Percentiles rank a stretch among this genome's conserved stretches.
Conservation (phyloP, 2,888 invertebrate genomes). For the Tortricodes alternella region DNA sequence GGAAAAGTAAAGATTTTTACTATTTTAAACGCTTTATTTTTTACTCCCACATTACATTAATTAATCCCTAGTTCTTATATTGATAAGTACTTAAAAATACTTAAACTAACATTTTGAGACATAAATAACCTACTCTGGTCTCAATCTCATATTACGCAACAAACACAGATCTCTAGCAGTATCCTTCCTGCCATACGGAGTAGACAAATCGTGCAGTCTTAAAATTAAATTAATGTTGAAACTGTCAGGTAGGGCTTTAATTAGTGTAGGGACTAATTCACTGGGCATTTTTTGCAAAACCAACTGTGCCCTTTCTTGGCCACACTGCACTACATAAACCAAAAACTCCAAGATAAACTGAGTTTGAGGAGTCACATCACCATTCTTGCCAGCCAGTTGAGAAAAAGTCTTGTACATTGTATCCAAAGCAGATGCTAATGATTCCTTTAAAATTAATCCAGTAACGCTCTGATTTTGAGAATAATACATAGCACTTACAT, state of each 20-base stretch:
- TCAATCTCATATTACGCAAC: conserved; percentile 89
- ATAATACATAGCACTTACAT: conserved; percentile 80
- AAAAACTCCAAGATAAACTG: conserved; percentile 92
- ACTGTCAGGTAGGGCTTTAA: conserved; percentile 90
- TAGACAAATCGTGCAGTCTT: conserved; percentile 90
- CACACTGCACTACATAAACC: conserved; percentile 88
- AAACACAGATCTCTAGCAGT: conserved; percentile 94
- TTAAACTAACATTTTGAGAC: neutral
- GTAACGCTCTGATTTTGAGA: conserved; percentile 58
- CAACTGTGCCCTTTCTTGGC: conserved; percentile 86
- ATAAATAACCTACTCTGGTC: conserved; percentile 65
- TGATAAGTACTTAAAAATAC: neutral
- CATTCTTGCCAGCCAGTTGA: conserved; percentile 86
- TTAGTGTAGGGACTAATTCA: conserved; percentile 89
- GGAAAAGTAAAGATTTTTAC: conserved; percentile 56
- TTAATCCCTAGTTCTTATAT: neutral
- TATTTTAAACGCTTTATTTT: conserved; percentile 30
- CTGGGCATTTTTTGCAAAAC: conserved; percentile 90
- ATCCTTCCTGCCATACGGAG: conserved; percentile 89
- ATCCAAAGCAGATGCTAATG: conserved; percentile 85
- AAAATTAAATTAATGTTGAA: conserved; percentile 89
- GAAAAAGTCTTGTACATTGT: conserved; percentile 88
- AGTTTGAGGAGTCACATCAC: conserved; percentile 92
- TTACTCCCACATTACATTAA: conserved; percentile 29
- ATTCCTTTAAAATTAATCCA: conserved; percentile 81